Conservation (phyloP, 2,113 vertebrate species). For the human region DNA sequence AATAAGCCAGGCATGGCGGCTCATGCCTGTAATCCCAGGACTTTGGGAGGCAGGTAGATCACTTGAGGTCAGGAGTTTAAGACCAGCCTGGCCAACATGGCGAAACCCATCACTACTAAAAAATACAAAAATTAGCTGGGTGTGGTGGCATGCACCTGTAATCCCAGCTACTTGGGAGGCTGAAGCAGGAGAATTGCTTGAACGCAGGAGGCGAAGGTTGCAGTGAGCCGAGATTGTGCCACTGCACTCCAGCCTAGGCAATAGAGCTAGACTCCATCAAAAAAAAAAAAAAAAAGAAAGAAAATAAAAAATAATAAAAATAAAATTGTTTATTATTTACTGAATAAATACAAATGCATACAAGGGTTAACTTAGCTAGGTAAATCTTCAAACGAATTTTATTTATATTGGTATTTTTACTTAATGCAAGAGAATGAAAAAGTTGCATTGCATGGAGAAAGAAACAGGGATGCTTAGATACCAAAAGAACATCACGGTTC, state of each 20-base stretch:
- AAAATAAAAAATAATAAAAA: neutral
- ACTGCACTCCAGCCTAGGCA: too few relatives aligned
- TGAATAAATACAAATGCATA: neutral
- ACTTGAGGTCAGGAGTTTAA: neutral
- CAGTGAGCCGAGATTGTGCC: too few relatives aligned
- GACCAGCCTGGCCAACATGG: neutral
- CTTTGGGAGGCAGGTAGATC: neutral
- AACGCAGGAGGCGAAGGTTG: too few relatives aligned
- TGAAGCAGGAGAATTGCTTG: too few relatives aligned
- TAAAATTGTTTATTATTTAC: neutral
- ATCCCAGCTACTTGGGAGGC: too few relatives aligned
- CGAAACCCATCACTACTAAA: neutral
- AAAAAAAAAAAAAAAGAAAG: neutral
- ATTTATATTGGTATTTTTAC: neutral
- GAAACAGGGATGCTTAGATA: neutral
- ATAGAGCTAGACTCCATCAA: too few relatives aligned
- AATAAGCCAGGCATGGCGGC: neutral
- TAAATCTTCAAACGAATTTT: neutral
- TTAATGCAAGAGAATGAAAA: neutral
- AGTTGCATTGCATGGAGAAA: neutral
- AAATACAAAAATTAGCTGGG: too few relatives aligned
- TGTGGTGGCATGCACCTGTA: too few relatives aligned
- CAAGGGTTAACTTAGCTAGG: neutral
- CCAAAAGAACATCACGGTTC: neutral
- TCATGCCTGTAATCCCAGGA: neutral